These are phyloP conservation scores for Baronia brevicornis DNA, from an alignment of 2,888 invertebrate species.

Conservation along the genomic window DNA sequence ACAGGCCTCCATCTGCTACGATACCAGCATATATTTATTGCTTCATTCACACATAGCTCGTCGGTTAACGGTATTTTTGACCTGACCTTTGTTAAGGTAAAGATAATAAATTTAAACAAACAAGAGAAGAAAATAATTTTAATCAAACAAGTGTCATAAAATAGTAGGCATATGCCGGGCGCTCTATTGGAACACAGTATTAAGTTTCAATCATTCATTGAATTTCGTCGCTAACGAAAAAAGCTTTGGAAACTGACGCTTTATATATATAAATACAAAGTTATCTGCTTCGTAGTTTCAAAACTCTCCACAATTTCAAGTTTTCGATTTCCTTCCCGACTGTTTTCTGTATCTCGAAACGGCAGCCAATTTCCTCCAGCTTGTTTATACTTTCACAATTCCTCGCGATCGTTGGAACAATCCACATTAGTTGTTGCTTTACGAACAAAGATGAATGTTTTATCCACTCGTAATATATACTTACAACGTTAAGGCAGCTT, in stretches of 20 bases:
- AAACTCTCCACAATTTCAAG: slow-evolving; percentile 24
- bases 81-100: too few relatives aligned
- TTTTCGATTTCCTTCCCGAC: slow-evolving; percentile 44
- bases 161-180: too few relatives aligned
- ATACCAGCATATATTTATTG: too few relatives aligned
- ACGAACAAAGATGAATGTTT: slow-evolving; percentile 2
- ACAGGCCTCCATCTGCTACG: too few relatives aligned
- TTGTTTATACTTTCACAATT: slow-evolving; percentile 40
- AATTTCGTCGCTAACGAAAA: slow-evolving; percentile 5
- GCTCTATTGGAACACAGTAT: slow-evolving; percentile 4
- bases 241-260: slow-evolving; percentile 11
- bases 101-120: too few relatives aligned
- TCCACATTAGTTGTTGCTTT: slow-evolving; percentile 5
- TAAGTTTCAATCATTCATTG: slow-evolving; percentile 5
- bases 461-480: slow-evolving; percentile 1
- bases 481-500: neutral
- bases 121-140: slow-evolving; percentile 4
- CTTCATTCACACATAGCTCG: too few relatives aligned
- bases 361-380: slow-evolving; percentile 47
- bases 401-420: slow-evolving; percentile 18
- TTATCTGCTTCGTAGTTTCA: slow-evolving; percentile 22
- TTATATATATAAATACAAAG: too few relatives aligned
- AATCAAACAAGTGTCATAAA: too few relatives aligned
- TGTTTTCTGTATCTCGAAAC: slow-evolving; percentile 33
- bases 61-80: too few relatives aligned